Percentiles rank a stretch among this genome's conserved stretches.
These are phyloP conservation scores for Rhodophaea formosa DNA, from an alignment of 2,888 invertebrate species.

Conservation along the genomic window DNA sequence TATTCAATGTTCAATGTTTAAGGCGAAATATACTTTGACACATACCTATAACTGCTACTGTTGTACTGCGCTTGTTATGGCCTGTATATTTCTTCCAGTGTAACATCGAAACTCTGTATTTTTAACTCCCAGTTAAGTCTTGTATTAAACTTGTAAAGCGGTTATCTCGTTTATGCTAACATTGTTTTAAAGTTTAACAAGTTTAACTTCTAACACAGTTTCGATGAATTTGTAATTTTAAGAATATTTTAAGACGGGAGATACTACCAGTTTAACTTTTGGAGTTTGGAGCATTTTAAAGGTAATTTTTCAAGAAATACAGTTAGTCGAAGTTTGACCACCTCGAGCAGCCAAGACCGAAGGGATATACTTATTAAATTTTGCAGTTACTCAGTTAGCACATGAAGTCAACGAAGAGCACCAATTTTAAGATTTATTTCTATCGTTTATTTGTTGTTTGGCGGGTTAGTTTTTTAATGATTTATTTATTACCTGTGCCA, in stretches of 20 bases:
- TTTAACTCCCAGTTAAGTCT: constrained; percentile 3
- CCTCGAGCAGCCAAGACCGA: no score
- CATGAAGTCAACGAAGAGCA: no score
- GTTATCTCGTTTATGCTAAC: neutral
- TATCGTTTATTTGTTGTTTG: no score
- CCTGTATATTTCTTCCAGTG: neutral
- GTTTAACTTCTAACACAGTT: constrained; percentile 1
- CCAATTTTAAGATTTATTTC: no score
- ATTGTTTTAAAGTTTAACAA: constrained; percentile 12
- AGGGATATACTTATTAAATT: no score
- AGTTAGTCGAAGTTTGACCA: no score
- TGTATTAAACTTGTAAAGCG: constrained; percentile 6
- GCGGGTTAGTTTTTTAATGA: no score
- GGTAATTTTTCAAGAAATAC: no score
- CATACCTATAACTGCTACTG: neutral
- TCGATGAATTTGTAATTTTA: constrained; percentile 8
- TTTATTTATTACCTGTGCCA: no score
- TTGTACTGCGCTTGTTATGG: neutral
- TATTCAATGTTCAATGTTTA: no score
- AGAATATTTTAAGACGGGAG: neutral
- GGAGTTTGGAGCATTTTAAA: neutral
- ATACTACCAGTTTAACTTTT: neutral
- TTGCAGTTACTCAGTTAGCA: no score
- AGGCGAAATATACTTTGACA: no score
- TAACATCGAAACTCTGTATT: constrained; percentile 1